phyloP scores from a whole-genome alignment of 1,140 invertebrate genomes.

The Atta texana region DNA sequence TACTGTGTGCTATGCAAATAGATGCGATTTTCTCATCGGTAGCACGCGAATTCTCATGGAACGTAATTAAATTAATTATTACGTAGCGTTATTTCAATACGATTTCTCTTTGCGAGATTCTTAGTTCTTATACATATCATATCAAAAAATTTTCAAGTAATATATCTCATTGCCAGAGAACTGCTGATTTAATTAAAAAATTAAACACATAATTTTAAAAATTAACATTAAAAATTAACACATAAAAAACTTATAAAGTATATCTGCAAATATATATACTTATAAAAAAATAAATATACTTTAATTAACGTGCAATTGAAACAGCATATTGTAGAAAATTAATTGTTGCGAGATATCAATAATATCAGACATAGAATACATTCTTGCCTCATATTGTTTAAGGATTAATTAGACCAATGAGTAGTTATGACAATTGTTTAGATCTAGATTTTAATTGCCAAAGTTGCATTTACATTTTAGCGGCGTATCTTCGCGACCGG shows the following conservation, averaged over 20 bases:
- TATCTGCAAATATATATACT: no score
- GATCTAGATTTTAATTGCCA: constrained; percentile 64
- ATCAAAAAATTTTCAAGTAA: neutral
- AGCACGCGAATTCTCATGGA: neutral
- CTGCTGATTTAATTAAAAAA: neutral
- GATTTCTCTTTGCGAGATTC: neutral
- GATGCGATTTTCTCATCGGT: neutral
- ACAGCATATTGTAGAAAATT: neutral
- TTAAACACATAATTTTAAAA: neutral
- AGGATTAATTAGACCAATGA: constrained; percentile 26
- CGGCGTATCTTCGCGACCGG: constrained; percentile 23
- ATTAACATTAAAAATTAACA: no score
- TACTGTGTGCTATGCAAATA: neutral
- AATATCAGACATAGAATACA: neutral
- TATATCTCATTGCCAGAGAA: neutral
- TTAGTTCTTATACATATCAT: neutral
- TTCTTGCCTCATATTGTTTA: neutral
- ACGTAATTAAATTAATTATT: constrained; percentile 23
- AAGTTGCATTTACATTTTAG: constrained; percentile 34
- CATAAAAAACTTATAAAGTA: no score
- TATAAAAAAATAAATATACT: neutral
- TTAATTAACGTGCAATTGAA: neutral
- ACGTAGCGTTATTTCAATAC: neutral
- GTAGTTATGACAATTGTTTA: neutral
- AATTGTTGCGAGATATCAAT: neutral